Base-by-base conservation (phyloP, 2,888 invertebrate species). In the Diplazon laetatorius region DNA sequence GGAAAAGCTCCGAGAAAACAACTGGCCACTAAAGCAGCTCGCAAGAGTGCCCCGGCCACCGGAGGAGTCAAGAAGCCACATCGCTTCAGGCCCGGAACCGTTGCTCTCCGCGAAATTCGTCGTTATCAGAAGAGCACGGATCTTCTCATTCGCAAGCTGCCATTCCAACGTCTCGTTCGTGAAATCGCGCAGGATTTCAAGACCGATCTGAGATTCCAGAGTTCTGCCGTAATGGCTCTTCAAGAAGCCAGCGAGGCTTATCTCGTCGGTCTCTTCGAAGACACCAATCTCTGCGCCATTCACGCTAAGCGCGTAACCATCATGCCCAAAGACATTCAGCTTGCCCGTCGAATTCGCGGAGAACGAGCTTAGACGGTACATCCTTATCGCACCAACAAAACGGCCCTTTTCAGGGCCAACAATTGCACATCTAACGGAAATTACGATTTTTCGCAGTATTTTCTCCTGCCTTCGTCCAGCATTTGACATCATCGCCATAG, bases 131-230 rank as follows among this genome's bases (percentile, higher is more conserved):
- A 95, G 87, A 94, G 94, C 66, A 95, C 95, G 0, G 95, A 95
- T 84, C 91, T 95, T 82, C 88, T 95, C 59, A 95, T 95, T 86
- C 92, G 95, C 76, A 95, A 95, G 86, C 89, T 95, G 69, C 95
- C 95, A 0, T 95, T 95, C 91, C 95, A 95, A 86, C 92, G 95
- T 42, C 89, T 95, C 30, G 95, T 95, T 10, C 91, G 95, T 84
- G 95, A 95, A 88, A 95, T 95, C 68, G 95, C 95, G 0, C 95
- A 95, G 83, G 95, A 95, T 85, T 95, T 95, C 92, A 95, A 95
- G 88, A 93, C 94, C 0, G 95, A 95, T 86, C 89, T 95, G 20
- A 89, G 95, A 55, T 95, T 95, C 88, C 95, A 95, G 88, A 94
- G 94, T 82, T 94, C 95, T 0, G 95, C 95, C 2, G 94, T 95